Base-by-base conservation (phyloP, 1,140 invertebrate genomes). In the Aporrectodea caliginosa region DNA sequence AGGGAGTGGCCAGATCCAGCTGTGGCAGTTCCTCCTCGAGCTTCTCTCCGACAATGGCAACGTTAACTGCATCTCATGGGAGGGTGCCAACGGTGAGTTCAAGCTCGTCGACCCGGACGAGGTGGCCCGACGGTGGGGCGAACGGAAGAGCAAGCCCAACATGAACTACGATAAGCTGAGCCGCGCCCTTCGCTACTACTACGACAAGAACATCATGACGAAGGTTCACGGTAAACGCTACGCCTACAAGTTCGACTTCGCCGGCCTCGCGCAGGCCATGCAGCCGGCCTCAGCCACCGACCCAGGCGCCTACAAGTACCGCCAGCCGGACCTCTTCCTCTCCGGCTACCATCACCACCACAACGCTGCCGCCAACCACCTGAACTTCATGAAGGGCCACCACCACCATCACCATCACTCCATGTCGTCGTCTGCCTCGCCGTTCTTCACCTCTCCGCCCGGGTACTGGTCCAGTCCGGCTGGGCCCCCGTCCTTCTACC, bases 151-250 rank as follows among this genome's bases (percentile, higher is more conserved):
- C 69, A 99, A 99, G 88, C 97, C 97, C 34, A 99, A 99, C 89
- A 99, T 99, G 97, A 99, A 99, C 90, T 99, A 99, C 89, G 97
- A 99, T 89, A 99, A 99, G 90, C 92, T 99, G 81, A 97, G 95
- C 85, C 91, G 97, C 81, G 97, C 97, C 79, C 91, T 99, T 83
- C 94, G 97, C 29, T 81, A 90, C 91, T 91, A 91, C 83, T 91
- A 91, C 85, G 91, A 91, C 85, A 91, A 91, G 83, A 91, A 91
- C 84, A 91, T 91, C 80, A 91, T 91, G 88, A 91, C 90, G 34
- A 91, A 91, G 85, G 91, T 91, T 2, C 88, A 90, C 80, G 89
- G 89, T 29, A 98, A 98, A 89, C 90, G 95, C 83, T 98, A 98
- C 90, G 96, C 96, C 74, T 98, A 98, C 91, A 98, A 98, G 89